These are phyloP conservation scores for Poeciliopsis retropinna DNA, from an alignment of 2,113 vertebrate genomes.

Conservation along the genomic window DNA sequence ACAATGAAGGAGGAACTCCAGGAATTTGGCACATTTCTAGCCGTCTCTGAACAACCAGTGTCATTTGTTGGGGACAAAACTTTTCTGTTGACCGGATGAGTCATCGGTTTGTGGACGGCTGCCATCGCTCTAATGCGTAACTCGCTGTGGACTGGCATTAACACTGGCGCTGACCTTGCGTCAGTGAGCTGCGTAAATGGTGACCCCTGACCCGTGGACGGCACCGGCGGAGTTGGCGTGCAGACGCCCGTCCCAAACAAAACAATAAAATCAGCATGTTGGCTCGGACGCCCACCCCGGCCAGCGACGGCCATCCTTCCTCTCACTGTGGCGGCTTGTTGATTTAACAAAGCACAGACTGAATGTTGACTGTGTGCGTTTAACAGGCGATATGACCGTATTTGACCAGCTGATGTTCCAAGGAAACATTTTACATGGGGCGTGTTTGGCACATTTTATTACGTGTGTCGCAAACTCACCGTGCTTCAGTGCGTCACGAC, in stretches of 20 bases:
- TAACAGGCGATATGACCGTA: slow-evolving; percentile 6
- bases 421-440: slow-evolving; percentile 14
- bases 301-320: slow-evolving; percentile 22
- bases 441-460: slow-evolving; percentile 4
- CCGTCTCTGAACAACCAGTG: slow-evolving; percentile 37
- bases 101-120: slow-evolving; percentile 3
- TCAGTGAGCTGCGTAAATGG: slow-evolving; percentile 38
- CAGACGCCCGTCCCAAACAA: slow-evolving; percentile 21
- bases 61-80: slow-evolving; percentile 3
- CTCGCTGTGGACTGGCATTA: not conserved
- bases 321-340: slow-evolving; percentile 20
- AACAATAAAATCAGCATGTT: slow-evolving; percentile 39
- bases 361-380: not conserved
- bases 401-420: slow-evolving; percentile 2
- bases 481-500: not conserved
- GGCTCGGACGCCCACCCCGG: not conserved
- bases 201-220: slow-evolving; percentile 44
- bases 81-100: slow-evolving; percentile 50
- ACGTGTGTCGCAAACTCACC: not conserved
- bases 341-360: slow-evolving; percentile 19
- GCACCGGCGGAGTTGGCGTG: slow-evolving; percentile 5
- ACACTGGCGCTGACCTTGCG: slow-evolving; percentile 19
- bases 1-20: slow-evolving; percentile 12
- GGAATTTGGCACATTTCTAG: slow-evolving; percentile 47
- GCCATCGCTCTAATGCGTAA: not conserved